Evolutionary conservation across 2,888 invertebrate genomes (phyloP).

Genomic region (Heliconius ethilla): DNA sequence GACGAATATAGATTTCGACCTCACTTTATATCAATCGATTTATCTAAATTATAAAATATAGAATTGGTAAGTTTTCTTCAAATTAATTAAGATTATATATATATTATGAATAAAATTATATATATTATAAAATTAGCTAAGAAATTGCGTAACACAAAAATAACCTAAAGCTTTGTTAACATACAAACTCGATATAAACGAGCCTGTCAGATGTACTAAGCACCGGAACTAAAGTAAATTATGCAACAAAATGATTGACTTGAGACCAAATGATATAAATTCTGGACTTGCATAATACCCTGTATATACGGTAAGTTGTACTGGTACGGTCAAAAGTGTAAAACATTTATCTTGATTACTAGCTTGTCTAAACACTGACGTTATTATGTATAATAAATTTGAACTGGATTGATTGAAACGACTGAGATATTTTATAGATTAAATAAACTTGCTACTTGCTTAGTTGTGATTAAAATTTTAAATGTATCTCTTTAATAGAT

Average conservation of each 20-base stretch:
- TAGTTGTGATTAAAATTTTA: neutral
- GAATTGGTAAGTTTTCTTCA: neutral
- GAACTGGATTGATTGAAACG: neutral
- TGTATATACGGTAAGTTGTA: neutral
- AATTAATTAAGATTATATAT: neutral
- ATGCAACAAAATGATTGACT: constrained; percentile 35
- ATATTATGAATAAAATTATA: no score
- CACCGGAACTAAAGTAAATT: constrained; percentile 35
- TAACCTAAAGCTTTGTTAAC: constrained; percentile 3
- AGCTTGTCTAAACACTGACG: constrained; percentile 16
- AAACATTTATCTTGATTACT: constrained; percentile 24
- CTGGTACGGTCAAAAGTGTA: constrained; percentile 14
- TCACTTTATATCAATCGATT: no score
- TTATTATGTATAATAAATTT: constrained; percentile 10
- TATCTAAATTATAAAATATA: neutral
- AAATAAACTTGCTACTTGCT: neutral
- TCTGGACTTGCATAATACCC: constrained; percentile 26
- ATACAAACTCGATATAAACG: neutral
- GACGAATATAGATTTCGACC: neutral
- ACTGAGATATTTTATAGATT: neutral
- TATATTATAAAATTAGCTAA: neutral
- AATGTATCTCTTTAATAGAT: neutral
- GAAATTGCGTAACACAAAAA: neutral
- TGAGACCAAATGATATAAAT: constrained; percentile 23
- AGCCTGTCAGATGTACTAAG: constrained; percentile 19